These are phyloP conservation scores for Eristalis intricaria DNA, from an alignment of 2,888 invertebrate species.

Conservation along the genomic window DNA sequence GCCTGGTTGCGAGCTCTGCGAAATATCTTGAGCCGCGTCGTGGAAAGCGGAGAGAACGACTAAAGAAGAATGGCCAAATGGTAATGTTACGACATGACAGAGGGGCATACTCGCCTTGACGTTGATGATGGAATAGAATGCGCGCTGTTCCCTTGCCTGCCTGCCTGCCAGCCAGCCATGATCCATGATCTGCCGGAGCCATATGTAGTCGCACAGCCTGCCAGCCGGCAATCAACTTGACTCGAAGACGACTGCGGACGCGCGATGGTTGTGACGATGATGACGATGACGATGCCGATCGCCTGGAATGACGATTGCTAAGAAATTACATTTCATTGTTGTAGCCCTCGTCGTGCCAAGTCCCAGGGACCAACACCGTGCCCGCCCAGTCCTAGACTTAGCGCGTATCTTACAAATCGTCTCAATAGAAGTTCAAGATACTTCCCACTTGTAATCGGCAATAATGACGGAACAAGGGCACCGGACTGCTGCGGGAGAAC, in stretches of 20 bases:
- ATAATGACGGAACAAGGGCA: slow-evolving; percentile 32
- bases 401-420: slow-evolving; percentile 1
- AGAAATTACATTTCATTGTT: slow-evolving; percentile 64
- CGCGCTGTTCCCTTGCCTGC: slow-evolving; percentile 31
- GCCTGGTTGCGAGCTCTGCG: slow-evolving; percentile 44
- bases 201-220: slow-evolving; percentile 23
- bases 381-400: background rate
- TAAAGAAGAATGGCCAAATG: slow-evolving; percentile 40
- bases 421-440: slow-evolving; percentile 18
- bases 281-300: background rate
- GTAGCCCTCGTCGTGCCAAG: background rate
- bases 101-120: slow-evolving; percentile 31
- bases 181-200: slow-evolving; percentile 48
- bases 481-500: background rate
- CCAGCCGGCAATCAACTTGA: slow-evolving; percentile 45
- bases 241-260: slow-evolving; percentile 8
- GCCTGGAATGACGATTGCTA: slow-evolving; percentile 55
- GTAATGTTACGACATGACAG: slow-evolving; percentile 56
- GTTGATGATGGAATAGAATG: slow-evolving; percentile 67
- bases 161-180: slow-evolving; percentile 46
- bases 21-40: slow-evolving; percentile 12
- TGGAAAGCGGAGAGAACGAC: background rate
- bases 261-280: background rate
- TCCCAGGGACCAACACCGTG: slow-evolving; percentile 28
- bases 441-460: slow-evolving; percentile 33